Base-by-base conservation (phyloP, 2,888 invertebrate genomes). In the Synergus japonicus region DNA sequence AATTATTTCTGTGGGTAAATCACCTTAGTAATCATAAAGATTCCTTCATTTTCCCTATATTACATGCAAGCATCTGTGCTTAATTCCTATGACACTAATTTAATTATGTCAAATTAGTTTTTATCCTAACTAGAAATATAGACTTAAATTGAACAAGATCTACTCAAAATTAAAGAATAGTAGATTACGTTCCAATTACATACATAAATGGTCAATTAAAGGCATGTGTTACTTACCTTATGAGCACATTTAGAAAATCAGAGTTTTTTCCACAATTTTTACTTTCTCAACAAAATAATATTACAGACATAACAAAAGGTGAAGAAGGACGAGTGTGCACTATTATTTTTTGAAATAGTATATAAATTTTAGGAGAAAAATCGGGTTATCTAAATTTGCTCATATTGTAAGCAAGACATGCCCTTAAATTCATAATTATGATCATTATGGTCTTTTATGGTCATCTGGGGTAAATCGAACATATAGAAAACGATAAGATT, bases 391-490 rank as follows among this genome's bases (percentile, higher is more conserved):
- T 29, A 29, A 29, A 29, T 29, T 29, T 29, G 22, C 22, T 29
- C 22, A 29, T 29, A 29, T 29, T 29, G 22, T 29, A 29, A 29
- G 22, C 22, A 29, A 29, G 1, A 29, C 22, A 29, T 29, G 1
- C 2, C 22, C 22, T 29, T 29, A 29, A 29, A 0, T 22, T 41
- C 41, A 18, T 10, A 66, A n/a, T 37, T 43, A 37, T 37, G 4
- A 5, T 37, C 4, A 37, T 37, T 37, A 37, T 37, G 37, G 5
- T 37, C 4, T 5, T 37, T 37, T 37, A 37, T 37, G 7, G 60
- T 22, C 22, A 66, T 41, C 65, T 41, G 43, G 41, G 37, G 7
- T 66, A 43, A 66, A 66, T 41, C 65, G 37, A 65, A 65, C n/a
- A n/a, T 65, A 37, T 37, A 65, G 37, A 37, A 65, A 41, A 65